phyloP scores from a whole-genome alignment of 2,888 invertebrate genomes.

The Zhuqinia jingwanae region DNA sequence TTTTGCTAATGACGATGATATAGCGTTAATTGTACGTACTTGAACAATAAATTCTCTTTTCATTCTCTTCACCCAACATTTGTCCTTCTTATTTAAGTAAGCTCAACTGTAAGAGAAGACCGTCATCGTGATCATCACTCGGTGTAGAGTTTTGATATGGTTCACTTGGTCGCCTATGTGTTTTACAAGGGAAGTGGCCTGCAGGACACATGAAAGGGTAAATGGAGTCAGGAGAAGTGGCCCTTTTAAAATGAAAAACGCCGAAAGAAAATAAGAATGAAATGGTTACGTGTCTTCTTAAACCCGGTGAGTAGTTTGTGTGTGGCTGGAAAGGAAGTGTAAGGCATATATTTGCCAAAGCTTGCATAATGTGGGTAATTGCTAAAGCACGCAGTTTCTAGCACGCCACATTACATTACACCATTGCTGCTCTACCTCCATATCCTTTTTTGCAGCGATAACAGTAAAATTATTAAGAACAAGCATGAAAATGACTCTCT shows the following conservation, averaged over 20 bases:
- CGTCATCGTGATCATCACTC: conserved; percentile 9
- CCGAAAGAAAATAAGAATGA: conserved; percentile 23
- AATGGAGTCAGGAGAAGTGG: background rate
- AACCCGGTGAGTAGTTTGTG: background rate
- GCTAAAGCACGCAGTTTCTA: background rate
- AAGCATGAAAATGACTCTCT: conserved; percentile 61
- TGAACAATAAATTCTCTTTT: conserved; percentile 32
- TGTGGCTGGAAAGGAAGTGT: too few relatives aligned
- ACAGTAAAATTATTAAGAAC: conserved; percentile 63
- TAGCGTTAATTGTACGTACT: conserved; percentile 50
- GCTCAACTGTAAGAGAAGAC: background rate
- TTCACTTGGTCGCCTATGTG: background rate
- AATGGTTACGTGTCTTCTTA: conserved; percentile 1
- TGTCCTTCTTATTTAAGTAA: conserved; percentile 2
- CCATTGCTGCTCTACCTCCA: background rate
- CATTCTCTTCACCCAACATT: background rate
- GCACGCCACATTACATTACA: conserved; percentile 3
- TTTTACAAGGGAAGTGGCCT: conserved; percentile 7
- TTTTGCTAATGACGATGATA: conserved; percentile 64
- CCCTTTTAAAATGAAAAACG: conserved; percentile 45
- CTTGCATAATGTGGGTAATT: conserved; percentile 15
- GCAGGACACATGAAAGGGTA: background rate
- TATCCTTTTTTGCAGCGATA: conserved; percentile 40
- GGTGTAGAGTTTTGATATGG: background rate
- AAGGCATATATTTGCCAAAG: background rate